Evolutionary conservation across 2,797 vertebrate species (phyloP).

Genomic region (Chromis chromis): DNA sequence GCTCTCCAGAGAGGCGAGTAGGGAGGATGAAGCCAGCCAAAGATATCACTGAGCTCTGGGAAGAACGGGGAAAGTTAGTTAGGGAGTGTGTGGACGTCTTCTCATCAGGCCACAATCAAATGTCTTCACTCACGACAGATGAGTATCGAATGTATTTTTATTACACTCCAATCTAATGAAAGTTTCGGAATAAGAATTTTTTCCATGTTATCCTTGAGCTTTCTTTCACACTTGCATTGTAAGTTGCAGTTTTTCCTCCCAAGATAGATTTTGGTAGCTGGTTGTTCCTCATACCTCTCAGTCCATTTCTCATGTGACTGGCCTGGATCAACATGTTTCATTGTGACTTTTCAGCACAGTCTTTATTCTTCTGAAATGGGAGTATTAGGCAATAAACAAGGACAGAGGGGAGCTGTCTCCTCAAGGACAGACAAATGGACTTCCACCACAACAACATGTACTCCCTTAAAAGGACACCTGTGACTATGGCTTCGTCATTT

Average conservation of each 20-base stretch:
- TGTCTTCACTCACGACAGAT: constrained; percentile 10
- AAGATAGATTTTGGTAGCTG: no score
- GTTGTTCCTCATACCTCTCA: neutral
- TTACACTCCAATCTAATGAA: constrained; percentile 1
- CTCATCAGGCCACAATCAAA: constrained; percentile 29
- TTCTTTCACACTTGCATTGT: neutral
- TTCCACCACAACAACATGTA: neutral
- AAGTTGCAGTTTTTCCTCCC: neutral
- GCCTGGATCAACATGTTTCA: no score
- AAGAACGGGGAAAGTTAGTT: constrained; percentile 41
- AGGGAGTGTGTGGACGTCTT: constrained; percentile 29
- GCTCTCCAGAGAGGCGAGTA: constrained; percentile 35
- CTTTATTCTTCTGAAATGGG: constrained; percentile 8
- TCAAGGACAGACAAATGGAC: neutral
- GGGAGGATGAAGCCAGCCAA: constrained; percentile 54
- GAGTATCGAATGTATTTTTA: neutral
- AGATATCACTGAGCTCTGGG: constrained; percentile 58
- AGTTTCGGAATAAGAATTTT: no score
- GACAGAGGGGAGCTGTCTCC: neutral
- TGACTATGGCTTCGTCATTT: neutral
- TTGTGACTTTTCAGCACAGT: neutral
- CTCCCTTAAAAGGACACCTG: neutral
- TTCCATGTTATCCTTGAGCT: no score
- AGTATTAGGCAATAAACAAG: neutral
- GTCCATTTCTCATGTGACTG: neutral